Percentiles rank a stretch among this genome's conserved stretches.
Evolutionary conservation across 2,113 vertebrate species (phyloP).

Genomic region (Neolamprologus devosi): DNA sequence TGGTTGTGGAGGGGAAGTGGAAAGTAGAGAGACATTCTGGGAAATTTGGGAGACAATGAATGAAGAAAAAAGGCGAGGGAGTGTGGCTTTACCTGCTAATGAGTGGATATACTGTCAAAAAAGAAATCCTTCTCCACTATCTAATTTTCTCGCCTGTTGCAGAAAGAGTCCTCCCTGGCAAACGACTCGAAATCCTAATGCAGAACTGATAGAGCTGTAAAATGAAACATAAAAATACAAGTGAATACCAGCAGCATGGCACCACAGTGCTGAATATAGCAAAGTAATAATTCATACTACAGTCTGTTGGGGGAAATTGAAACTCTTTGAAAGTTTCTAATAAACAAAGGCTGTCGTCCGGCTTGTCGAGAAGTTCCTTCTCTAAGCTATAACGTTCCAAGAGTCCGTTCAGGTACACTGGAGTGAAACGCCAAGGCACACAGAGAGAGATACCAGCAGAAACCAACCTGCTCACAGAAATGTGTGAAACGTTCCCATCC

Average conservation of each 20-base stretch:
- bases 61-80: not conserved
- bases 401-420: not conserved
- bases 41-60: not conserved
- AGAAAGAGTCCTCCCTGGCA: not conserved
- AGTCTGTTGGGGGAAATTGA: constrained; percentile 10
- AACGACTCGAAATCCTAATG: not conserved
- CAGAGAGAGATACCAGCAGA: not conserved
- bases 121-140: not conserved
- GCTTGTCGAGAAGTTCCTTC: not conserved
- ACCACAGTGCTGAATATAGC: not conserved
- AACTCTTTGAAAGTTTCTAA: constrained; percentile 35
- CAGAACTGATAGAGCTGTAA: not conserved
- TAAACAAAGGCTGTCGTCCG: not conserved
- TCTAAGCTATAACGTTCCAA: not conserved
- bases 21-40: not conserved
- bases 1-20: not conserved
- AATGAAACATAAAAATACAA: not conserved
- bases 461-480: not conserved
- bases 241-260: not conserved
- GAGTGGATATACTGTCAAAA: not conserved
- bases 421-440: not conserved
- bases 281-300: not conserved
- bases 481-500: fast-evolving
- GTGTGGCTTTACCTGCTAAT: not conserved
- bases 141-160: not conserved